Conservation (phyloP, 2,797 vertebrate species). For the Ispidina picta region DNA sequence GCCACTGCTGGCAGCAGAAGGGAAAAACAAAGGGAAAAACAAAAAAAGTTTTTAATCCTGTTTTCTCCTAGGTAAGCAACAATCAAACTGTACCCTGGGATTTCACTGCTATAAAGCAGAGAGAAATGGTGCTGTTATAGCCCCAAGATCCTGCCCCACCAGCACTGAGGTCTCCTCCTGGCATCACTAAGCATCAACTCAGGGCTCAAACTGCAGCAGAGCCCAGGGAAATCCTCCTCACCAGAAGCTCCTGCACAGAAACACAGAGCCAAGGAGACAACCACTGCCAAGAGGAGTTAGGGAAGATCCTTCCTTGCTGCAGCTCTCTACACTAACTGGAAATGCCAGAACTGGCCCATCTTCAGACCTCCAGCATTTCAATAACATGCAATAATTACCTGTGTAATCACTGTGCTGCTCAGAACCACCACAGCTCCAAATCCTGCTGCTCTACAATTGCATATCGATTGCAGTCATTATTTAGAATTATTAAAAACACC, state of each 20-base stretch:
- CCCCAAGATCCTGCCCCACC: accelerated
- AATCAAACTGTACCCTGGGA: neutral
- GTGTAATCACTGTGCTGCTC: neutral
- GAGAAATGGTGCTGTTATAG: neutral
- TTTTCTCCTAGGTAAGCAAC: neutral
- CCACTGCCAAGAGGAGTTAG: neutral
- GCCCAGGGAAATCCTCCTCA: neutral
- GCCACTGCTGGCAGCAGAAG: neutral
- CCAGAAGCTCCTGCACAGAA: neutral
- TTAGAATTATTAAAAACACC: neutral
- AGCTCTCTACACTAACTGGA: neutral
- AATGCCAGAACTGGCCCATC: neutral
- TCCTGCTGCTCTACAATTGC: neutral
- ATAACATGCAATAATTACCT: neutral
- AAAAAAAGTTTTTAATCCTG: neutral
- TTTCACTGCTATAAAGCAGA: neutral
- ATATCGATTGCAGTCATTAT: neutral
- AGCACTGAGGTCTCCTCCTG: neutral
- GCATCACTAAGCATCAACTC: neutral
- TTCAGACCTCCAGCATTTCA: neutral
- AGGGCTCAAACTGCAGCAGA: neutral
- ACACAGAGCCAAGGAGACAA: neutral
- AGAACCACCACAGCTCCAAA: neutral
- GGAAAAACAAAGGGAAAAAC: neutral
- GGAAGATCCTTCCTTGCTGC: neutral